Percentiles rank a stretch among this genome's conserved stretches.
Evolutionary conservation across 2,888 invertebrate species (phyloP).

Genomic region (Patella depressa): DNA sequence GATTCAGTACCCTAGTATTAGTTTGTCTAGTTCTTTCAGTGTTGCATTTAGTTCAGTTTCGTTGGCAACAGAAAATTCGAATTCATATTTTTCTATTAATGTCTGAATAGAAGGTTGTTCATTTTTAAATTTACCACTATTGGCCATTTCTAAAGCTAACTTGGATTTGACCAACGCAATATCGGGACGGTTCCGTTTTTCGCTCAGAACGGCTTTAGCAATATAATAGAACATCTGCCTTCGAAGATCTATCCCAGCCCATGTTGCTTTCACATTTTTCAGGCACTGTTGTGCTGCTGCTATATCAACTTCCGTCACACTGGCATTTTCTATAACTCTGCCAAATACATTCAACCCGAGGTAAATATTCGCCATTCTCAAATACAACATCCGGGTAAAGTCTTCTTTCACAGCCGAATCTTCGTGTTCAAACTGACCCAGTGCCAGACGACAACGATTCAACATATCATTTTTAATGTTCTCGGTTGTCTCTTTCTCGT

Average conservation of each 20-base stretch:
- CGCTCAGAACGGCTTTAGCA: not conserved
- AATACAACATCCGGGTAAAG: not conserved
- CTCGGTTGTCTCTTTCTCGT: slow-evolving; percentile 8
- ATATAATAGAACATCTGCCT: not conserved
- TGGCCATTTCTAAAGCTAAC: not conserved
- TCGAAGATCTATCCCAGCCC: not conserved
- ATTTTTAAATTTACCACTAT: not conserved
- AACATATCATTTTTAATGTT: slow-evolving; percentile 10
- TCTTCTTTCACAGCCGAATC: not conserved
- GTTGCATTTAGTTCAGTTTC: not conserved
- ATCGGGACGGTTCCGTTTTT: not conserved
- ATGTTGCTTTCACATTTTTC: not conserved
- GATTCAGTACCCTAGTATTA: no score
- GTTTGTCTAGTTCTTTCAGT: not conserved
- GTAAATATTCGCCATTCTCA: slow-evolving; percentile 1
- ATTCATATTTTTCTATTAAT: not conserved
- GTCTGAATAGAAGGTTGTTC: not conserved
- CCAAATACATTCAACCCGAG: not conserved
- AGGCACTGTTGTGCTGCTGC: not conserved
- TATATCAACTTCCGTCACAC: not conserved
- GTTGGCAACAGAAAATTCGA: not conserved
- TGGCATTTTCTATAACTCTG: not conserved
- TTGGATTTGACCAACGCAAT: not conserved
- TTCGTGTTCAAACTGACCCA: not conserved
- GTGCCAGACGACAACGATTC: not conserved